These are phyloP conservation scores for Lysiphlebus fabarum DNA, from an alignment of 1,140 invertebrate species.

Conservation along the genomic window DNA sequence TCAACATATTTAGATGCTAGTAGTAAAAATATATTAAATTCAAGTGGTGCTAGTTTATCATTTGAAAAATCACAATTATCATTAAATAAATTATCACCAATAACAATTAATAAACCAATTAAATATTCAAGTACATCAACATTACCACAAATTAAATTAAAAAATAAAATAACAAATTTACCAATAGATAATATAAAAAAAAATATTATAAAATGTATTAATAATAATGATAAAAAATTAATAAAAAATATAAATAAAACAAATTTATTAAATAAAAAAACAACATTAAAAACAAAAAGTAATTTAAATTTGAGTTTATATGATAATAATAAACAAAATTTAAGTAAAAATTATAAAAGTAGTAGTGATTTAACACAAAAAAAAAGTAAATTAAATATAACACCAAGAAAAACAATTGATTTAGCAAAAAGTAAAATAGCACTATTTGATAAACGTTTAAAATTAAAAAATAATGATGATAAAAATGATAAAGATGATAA, in stretches of 20 bases:
- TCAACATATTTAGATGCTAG: conserved; percentile 1
- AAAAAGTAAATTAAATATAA: conserved; percentile 20
- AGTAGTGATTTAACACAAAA: conserved; percentile 7
- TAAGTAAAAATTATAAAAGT: conserved; percentile 4
- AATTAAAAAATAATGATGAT: too few species aligned
- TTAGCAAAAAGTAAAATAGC: too few species aligned
- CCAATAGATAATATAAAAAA: neutral
- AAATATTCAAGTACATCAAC: neutral
- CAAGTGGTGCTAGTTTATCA: conserved; percentile 1
- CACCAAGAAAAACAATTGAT: conserved; percentile 15
- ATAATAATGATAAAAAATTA: neutral
- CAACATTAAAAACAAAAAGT: conserved; percentile 21
- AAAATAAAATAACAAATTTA: neutral
- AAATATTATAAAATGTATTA: neutral
- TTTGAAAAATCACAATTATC: neutral
- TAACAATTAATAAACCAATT: neutral
- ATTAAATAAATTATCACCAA: neutral
- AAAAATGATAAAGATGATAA: too few species aligned
- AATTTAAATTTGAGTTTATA: conserved; percentile 21
- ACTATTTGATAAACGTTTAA: too few species aligned
- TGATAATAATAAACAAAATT: neutral
- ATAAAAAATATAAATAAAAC: neutral
- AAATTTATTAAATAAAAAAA: conserved; percentile 1
- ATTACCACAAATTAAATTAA: neutral
- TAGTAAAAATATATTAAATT: neutral